These are phyloP conservation scores for Drosophila phalerata DNA, from an alignment of 2,888 invertebrate genomes.

Conservation along the genomic window DNA sequence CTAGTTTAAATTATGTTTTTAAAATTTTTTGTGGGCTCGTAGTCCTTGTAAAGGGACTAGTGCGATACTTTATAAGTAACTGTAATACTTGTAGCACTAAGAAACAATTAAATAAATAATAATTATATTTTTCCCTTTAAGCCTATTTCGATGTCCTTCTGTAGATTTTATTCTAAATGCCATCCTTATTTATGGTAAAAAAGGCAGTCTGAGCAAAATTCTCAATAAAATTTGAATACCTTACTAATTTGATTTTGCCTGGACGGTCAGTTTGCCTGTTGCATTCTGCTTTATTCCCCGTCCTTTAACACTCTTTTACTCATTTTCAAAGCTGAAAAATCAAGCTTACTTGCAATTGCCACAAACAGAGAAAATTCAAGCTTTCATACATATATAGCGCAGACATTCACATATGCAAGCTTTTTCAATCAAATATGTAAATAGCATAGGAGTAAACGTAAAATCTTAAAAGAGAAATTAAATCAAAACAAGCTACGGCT, in stretches of 20 bases:
- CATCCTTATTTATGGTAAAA: constrained; percentile 29
- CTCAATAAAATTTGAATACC: constrained; percentile 63
- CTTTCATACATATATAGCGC: constrained; percentile 6
- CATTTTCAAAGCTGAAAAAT: constrained; percentile 3
- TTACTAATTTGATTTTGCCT: constrained; percentile 71
- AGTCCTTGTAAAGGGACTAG: no score
- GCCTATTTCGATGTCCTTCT: neutral
- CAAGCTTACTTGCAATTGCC: constrained; percentile 16
- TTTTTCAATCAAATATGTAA: constrained; percentile 79
- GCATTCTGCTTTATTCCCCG: no score
- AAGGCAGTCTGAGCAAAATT: constrained; percentile 59
- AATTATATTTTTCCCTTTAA: no score
- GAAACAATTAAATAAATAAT: no score
- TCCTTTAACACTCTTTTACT: neutral
- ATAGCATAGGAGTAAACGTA: constrained; percentile 50
- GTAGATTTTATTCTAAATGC: neutral
- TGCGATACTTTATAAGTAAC: no score
- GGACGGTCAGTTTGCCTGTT: constrained; percentile 7
- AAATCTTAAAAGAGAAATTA: constrained; percentile 71
- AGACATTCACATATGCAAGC: neutral
- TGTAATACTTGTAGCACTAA: no score
- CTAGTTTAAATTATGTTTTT: no score
- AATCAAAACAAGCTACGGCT: constrained; percentile 74
- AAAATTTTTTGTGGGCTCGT: no score
- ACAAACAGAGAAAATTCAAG: constrained; percentile 19